Evolutionary conservation across 2,797 vertebrate species (phyloP), one percentile per base, ranked within the genome.

Genomic region (Coranthus polyacanthus): DNA sequence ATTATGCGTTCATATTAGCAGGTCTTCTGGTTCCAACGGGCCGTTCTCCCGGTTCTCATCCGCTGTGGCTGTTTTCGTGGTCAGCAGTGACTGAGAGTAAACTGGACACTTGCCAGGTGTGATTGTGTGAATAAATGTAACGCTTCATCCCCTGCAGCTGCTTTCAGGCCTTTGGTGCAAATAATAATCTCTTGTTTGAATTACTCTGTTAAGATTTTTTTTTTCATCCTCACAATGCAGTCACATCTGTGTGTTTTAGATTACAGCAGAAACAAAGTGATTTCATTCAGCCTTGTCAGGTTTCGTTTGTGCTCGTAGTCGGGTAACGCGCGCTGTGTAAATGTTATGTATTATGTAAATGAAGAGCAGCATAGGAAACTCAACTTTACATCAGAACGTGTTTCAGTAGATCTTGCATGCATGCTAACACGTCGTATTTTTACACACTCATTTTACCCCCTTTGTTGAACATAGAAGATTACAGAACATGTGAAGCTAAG

Each of bases 81-180:
- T 20, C 17, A 16, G 11, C 18, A 47, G 11, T 3, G 21, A 18
- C 13, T 2, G 22, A 41, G 47, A 15, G 21, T 53, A 9, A 34
- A 29, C 41, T 53, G 56, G 41, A 60, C 47, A 39, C 32, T 16
- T 41, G 32, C 66, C 41, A 61, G 49, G 22, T 46, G 20, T 44
- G 32, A 43, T 15, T 29, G 9, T 53, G 42, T 64, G 42, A 34
- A 44, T 65, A 60, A 76, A 60, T 76, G 32, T 22, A 58, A 16
- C 24, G 24, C 54, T 58, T 59, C 42, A 39, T 53, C 47, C 46
- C 26, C 47, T 34, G 34, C 55, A 66, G 55, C 55, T 59, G 49
- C 49, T 54, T 6, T 1, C 49, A 37, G 26, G 54, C n/a, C 12
- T 47, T 42, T 42, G 49, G 24, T 60, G 54, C 16, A 54, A 72